phyloP scores from a whole-genome alignment of 2,113 vertebrate genomes.

The Eulemur rufifrons region DNA sequence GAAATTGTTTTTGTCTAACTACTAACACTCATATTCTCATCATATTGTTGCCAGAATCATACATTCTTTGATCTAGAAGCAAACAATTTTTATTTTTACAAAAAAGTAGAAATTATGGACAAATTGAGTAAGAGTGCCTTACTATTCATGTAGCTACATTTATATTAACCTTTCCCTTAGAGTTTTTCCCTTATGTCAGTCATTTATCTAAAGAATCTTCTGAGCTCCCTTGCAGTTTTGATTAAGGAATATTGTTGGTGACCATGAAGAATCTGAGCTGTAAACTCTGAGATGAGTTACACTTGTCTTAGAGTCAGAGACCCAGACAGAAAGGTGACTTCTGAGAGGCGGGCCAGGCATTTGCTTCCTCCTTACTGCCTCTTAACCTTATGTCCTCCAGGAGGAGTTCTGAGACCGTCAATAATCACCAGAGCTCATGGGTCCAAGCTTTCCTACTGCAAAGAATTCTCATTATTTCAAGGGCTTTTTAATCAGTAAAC shows the following conservation, averaged over 20 bases:
- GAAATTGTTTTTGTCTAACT: conserved; percentile 10
- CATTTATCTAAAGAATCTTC: conserved; percentile 13
- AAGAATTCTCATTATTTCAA: conserved; percentile 70
- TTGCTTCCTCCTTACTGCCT: conserved; percentile 9
- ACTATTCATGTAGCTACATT: neutral
- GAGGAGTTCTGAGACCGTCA: conserved; percentile 51
- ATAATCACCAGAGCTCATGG: conserved; percentile 33
- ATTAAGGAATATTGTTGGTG: neutral
- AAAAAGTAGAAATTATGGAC: neutral
- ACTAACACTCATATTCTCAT: neutral
- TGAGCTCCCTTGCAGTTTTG: conserved; percentile 3
- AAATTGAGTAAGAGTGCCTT: neutral
- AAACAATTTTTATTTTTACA: conserved; percentile 5
- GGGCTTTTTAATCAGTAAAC: conserved; percentile 69
- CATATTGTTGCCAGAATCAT: neutral
- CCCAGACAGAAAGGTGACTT: neutral
- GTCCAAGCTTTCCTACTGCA: conserved; percentile 44
- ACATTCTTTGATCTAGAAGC: conserved; percentile 10
- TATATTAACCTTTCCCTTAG: conserved; percentile 25
- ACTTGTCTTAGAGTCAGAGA: neutral
- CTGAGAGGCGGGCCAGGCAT: neutral
- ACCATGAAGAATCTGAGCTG: neutral
- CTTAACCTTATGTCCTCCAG: conserved; percentile 52
- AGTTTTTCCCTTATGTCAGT: neutral
- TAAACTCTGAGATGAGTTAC: neutral